phyloP scores from a whole-genome alignment of 2,888 invertebrate genomes.

The Drosophila conformis region DNA sequence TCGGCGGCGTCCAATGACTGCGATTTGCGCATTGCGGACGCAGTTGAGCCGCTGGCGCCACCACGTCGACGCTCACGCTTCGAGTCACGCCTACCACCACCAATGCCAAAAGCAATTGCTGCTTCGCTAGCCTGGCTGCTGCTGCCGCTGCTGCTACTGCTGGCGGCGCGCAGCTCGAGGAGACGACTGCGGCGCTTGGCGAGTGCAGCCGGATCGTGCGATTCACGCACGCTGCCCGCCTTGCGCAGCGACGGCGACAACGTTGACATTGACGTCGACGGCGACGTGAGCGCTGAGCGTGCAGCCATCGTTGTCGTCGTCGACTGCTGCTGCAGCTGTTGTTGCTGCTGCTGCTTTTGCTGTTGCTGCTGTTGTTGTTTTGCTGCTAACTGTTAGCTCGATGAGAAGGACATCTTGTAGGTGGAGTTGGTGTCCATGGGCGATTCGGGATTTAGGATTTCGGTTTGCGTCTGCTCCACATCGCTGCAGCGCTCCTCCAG shows the following conservation, averaged over 20 bases:
- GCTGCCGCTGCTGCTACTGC: conserved; percentile 45
- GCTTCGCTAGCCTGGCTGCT: conserved; percentile 46
- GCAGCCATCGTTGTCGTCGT: not conserved
- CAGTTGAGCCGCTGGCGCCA: conserved; percentile 15
- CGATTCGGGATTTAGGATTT: conserved; percentile 84
- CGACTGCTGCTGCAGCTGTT: conserved; percentile 7
- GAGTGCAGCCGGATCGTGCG: conserved; percentile 48
- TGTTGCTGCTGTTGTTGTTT: conserved; percentile 48
- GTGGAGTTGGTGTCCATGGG: conserved; percentile 83
- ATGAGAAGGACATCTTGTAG: conserved; percentile 80
- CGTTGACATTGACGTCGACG: conserved; percentile 13
- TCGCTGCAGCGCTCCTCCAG: conserved; percentile 94
- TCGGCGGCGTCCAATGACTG: conserved; percentile 77
- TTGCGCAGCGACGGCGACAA: conserved; percentile 67
- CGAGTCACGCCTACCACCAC: conserved; percentile 43
- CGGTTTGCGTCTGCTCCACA: conserved; percentile 89
- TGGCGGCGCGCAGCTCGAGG: conserved; percentile 63
- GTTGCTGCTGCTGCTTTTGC: conserved; percentile 25
- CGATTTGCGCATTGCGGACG: conserved; percentile 72
- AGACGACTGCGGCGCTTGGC: conserved; percentile 72
- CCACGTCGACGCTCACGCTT: conserved; percentile 44
- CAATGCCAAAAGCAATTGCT: conserved; percentile 51
- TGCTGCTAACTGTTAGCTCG: conserved; percentile 81
- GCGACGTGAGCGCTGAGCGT: conserved; percentile 1
- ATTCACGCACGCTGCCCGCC: conserved; percentile 66